Base-by-base conservation (phyloP, 2,113 vertebrate species). In the Gobio gobio region DNA sequence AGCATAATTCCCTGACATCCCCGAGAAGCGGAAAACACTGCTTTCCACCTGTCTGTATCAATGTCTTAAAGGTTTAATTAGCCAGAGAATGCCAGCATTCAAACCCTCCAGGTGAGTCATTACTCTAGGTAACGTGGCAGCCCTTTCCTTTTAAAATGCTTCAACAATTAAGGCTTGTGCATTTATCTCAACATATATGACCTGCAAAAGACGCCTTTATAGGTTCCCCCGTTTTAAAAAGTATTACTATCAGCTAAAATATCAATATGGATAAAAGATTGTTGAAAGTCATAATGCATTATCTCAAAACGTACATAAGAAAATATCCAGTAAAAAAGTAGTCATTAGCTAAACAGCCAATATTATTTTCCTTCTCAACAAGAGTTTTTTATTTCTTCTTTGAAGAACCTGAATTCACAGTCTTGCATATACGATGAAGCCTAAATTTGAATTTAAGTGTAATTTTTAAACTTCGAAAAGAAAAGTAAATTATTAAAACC, bases 11-110 rank as follows among this genome's bases (percentile, higher is more conserved):
- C 43, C 72, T 74, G 43, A 49, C 72, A 49, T 74, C 72, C 43
- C 43, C 47, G 72, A 49, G 72, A 22, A 74, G 72, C n/a, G 49
- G 72, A 56, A 59, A 40, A 78, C 76, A 63, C n/a, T 63, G 58
- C 36, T 29, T 80, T 80, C 40, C 58, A 80, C 58, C 58, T 47
- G 78, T 80, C 22, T 14, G 29, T 80, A 80, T 80, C 58, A 63
- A 47, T 80, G 40, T 64, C 58, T 29, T 64, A 63, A 36, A 45
- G 40, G 40, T 47, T 80, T 63, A 80, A 26, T 63, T 47, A 45
- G 40, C 6, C 36, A 63, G 72, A 80, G 58, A 47, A 80, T 80
- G 78, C 58, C 43, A 47, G 78, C 58, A 47, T 80, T 64, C 40
- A 63, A 16, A 47, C 36, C 40, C 40, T 79, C 58, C 77, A 79